phyloP scores from a whole-genome alignment of 1,140 invertebrate genomes.

The Apis laboriosa region DNA sequence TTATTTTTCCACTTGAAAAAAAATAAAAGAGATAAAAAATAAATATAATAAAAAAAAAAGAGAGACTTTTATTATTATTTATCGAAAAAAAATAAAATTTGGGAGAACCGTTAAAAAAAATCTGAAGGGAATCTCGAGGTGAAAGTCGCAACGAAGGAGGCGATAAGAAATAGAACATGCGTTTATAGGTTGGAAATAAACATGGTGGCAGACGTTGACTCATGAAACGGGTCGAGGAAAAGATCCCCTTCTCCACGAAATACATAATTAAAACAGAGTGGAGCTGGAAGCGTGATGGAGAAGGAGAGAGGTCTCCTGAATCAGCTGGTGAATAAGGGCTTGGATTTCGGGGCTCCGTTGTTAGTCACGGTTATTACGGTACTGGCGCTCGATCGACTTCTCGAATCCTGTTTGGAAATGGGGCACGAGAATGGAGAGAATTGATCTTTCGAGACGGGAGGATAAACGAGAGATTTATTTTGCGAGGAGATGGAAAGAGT shows the following conservation, averaged over 20 bases:
- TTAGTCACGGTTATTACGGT: conserved; percentile 48
- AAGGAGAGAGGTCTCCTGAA: conserved; percentile 39
- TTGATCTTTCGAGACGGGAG: not conserved
- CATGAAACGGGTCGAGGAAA: conserved; percentile 43
- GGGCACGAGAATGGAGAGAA: not conserved
- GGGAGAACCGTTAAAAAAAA: no score
- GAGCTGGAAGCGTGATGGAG: not conserved
- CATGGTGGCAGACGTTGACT: conserved; percentile 47
- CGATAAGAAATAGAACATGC: conserved; percentile 50
- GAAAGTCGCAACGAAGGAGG: no score
- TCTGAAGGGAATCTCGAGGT: no score
- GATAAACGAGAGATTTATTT: no score
- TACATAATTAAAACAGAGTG: conserved; percentile 57
- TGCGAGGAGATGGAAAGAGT: no score
- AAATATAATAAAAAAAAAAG: no score
- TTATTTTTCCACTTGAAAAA: no score
- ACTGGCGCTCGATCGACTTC: not conserved
- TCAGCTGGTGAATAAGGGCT: conserved; percentile 53
- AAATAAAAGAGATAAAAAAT: no score
- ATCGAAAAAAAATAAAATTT: no score
- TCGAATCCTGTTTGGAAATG: not conserved
- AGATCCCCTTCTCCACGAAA: conserved; percentile 39
- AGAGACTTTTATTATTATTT: no score
- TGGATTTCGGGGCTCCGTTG: conserved; percentile 29
- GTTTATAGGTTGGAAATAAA: not conserved